Evolutionary conservation across 2,113 vertebrate species (phyloP), one percentile per base, ranked within the genome.

Genomic region (Siphamia tubifer): DNA sequence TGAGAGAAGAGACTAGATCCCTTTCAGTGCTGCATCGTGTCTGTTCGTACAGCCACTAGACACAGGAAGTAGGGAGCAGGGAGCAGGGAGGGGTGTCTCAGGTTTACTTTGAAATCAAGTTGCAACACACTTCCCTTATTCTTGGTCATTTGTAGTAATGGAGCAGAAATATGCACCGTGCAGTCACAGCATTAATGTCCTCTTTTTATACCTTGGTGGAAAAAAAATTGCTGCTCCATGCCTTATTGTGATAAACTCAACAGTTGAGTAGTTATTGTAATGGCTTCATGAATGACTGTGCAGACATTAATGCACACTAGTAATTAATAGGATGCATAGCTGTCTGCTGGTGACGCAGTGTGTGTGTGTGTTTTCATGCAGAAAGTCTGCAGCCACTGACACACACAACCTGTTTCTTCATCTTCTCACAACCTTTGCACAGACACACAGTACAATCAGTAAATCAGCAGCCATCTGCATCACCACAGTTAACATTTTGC

Each of bases 341-440:
- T 3, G 44, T 16, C 8, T 47, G 8, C 5, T 6, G 47, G 24
- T 66, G 55, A 56, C 32, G 7, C 25, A 40, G 13, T 35, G 24
- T 34, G 20, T 20, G 11, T n/a, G n/a, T n/a, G n/a, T n/a, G 47
- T 52, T 58, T 54, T 75, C 28, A 68, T 72, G 73, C 52, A 73
- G 51, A 54, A n/a, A 25, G 47, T 38, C 42, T 11, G n/a, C 54
- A 73, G 47, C 32, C 60, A 52, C 71, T 67, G 38, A 62, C n/a
- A 4, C 23, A 13, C 56, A 10, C 6, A 43, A 68, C 43, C 13
- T 19, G 55, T 68, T 69, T 17, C 8, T 28, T 52, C 39, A 35
- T 13, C 9, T 21, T 28, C 40, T 3, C 13, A 4, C 2, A 34
- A 8, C 24, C 12, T 30, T 4, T 6, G 3, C 15, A 17, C 19